Conservation (phyloP, 2,888 invertebrate species). For the Calameuta pallipes region DNA sequence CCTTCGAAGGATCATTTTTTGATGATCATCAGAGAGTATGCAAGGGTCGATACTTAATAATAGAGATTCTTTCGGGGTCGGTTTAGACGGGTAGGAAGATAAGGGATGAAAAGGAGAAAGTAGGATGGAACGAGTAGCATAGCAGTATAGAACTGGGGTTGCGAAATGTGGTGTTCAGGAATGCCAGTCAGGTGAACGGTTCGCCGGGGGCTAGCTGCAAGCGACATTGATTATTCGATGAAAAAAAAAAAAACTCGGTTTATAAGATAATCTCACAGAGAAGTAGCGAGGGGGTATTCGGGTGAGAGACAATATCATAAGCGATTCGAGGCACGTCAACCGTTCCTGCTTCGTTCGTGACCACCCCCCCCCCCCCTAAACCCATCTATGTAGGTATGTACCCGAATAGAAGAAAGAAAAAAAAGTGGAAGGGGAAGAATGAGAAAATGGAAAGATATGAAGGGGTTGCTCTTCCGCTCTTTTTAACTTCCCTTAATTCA, state of each 20-base stretch:
- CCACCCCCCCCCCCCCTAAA: constrained; percentile 23
- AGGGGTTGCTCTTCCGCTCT: not conserved
- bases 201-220: constrained; percentile 23
- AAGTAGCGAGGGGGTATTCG: not conserved
- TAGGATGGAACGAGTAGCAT: not conserved
- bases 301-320: constrained; percentile 48
- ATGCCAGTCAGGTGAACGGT: constrained; percentile 38
- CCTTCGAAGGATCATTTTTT: not conserved
- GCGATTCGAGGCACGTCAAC: constrained; percentile 50
- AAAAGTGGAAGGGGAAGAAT: constrained; percentile 3
- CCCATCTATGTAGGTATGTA: not conserved
- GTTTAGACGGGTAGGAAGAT: not conserved
- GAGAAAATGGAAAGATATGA: constrained; percentile 5
- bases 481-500: not conserved
- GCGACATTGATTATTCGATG: constrained; percentile 51
- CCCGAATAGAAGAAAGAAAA: not conserved
- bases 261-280: constrained; percentile 44
- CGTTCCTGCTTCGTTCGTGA: constrained; percentile 32
- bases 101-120: not conserved
- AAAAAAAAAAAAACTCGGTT: constrained; percentile 36
- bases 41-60: not conserved
- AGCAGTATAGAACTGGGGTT: not conserved
- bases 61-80: not conserved
- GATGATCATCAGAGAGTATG: not conserved
- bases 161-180: constrained; percentile 22